Base-by-base conservation (phyloP, 2,797 vertebrate species). In the Emys orbicularis region DNA sequence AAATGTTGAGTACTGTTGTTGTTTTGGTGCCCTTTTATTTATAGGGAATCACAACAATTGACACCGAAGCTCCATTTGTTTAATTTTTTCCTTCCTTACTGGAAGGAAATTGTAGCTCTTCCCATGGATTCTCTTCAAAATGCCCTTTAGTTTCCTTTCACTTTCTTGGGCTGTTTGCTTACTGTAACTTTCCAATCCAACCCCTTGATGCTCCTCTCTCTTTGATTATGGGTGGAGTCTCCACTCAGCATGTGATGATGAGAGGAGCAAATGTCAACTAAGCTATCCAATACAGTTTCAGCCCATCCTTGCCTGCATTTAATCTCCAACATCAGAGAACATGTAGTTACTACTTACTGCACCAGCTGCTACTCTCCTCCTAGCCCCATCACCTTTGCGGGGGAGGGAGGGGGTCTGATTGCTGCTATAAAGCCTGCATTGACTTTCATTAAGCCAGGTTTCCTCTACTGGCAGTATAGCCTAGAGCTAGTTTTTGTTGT, bases 171-270 rank as follows among this genome's bases (percentile, higher is more conserved):
- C 90, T 85, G 50, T 94, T 96, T 91, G 77, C 92, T 94, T 81
- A 61, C 53, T 90, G 84, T 74, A 90, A 3, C 89, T 96, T 96
- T 92, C 95, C 89, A 95, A 16, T 49, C 15, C 44, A 96, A 80
- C 57, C 54, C 80, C 65, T 77, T 12, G 57, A 81, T 95, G 2
- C 54, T 91, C 47, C 72, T 37, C 82, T 79, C 88, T 86, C 52
- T 95, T 87, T 96, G 92, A 92, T 96, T 94, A 92, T 96, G 97
- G 96, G 95, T 97, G 97, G 95, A 98, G 98, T 92, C 95, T 96
- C 76, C 85, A 81, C 90, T 94, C 96, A 5, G 61, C 88, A 82
- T 97, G 91, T 90, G 96, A 95, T 92, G 94, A 37, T 96, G 89
- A 90, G 92, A 82, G 96, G 95, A 92, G 0, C 91, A 86, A 96